phyloP scores from a whole-genome alignment of 30 jellyfish, hydroid and myxozoan species.

The Cassiopea xamachana region DNA sequence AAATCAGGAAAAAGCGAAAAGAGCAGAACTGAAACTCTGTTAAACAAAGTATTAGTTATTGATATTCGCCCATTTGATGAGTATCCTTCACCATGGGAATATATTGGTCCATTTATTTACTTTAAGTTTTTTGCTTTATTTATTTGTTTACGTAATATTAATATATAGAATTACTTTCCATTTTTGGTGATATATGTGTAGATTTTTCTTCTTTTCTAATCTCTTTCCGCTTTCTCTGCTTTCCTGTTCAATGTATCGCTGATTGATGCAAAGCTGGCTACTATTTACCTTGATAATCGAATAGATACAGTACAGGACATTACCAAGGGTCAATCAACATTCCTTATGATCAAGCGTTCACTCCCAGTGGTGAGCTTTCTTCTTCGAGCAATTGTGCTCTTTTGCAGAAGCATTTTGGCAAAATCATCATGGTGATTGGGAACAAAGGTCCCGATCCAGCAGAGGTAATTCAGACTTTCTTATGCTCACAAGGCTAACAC shows the following conservation, averaged over 20 bases:
- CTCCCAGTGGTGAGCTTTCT: slow-evolving; percentile 68
- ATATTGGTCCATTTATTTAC: not conserved
- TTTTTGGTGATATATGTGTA: too few species aligned
- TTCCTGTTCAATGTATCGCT: not conserved
- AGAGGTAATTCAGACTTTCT: too few species aligned
- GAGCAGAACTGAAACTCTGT: slow-evolving; percentile 30
- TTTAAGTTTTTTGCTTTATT: not conserved
- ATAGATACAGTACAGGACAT: slow-evolving; percentile 80
- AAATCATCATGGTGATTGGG: slow-evolving; percentile 91
- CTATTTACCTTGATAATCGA: slow-evolving; percentile 16
- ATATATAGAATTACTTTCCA: not conserved
- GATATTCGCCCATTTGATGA: slow-evolving; percentile 88
- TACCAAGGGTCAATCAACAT: slow-evolving; percentile 79
- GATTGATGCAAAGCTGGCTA: too few species aligned
- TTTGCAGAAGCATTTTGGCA: slow-evolving; percentile 84
- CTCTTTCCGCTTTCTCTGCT: not conserved
- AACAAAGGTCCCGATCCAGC: slow-evolving; percentile 85
- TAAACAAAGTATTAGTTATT: slow-evolving; percentile 75
- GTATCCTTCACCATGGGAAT: slow-evolving; percentile 63
- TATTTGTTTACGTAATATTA: not conserved
- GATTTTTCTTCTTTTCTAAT: too few species aligned
- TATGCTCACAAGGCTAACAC: too few species aligned
- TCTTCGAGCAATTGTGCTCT: slow-evolving; percentile 51
- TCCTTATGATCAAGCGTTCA: slow-evolving; percentile 86
- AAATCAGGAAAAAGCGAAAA: slow-evolving; percentile 46